Conservation (phyloP, 2,113 vertebrate species). For the Psilopsiagon aurifrons region DNA sequence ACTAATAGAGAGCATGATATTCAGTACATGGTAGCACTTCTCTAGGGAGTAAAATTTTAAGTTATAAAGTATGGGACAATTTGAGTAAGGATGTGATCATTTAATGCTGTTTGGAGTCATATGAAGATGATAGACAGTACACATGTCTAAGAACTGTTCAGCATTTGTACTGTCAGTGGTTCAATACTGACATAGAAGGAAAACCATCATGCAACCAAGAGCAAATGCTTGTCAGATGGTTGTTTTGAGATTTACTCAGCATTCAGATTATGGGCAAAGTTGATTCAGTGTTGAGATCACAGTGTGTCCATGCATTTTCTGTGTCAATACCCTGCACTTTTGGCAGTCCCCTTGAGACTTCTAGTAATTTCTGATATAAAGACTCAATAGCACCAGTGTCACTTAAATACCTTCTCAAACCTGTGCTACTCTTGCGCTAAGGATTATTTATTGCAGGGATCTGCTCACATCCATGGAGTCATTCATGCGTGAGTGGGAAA, state of each 20-base stretch:
- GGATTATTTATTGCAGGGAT: not conserved
- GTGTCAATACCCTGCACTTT: not conserved
- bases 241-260: not conserved
- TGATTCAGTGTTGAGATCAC: not conserved
- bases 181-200: not conserved
- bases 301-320: not conserved
- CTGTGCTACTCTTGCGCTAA: not conserved
- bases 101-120: not conserved
- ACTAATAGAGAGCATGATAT: not conserved
- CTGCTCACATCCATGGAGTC: not conserved
- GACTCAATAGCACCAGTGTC: rapidly evolving
- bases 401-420: not conserved
- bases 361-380: not conserved
- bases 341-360: not conserved
- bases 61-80: not conserved
- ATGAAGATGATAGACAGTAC: not conserved
- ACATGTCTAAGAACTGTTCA: not conserved
- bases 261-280: rapidly evolving
- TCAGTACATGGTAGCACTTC: not conserved
- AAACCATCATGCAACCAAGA: not conserved
- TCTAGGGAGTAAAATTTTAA: not conserved
- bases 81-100: not conserved
- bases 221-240: not conserved
- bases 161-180: not conserved
- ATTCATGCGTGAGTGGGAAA: not conserved